These are phyloP conservation scores for Spicauda simplicius DNA, from an alignment of 2,888 invertebrate species.

Conservation along the genomic window DNA sequence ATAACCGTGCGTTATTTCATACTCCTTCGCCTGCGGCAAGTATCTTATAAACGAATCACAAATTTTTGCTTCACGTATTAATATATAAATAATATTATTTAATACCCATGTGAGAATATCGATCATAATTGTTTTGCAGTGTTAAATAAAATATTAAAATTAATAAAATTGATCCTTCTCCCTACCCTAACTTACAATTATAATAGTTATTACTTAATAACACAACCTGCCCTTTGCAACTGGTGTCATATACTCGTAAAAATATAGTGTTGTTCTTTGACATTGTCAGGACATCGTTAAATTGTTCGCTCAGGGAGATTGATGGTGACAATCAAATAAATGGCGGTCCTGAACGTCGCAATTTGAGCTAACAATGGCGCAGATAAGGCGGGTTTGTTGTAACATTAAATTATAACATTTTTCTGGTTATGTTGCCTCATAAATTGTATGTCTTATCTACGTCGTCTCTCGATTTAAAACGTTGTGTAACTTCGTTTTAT, in stretches of 20 bases:
- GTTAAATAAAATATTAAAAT: too few species aligned
- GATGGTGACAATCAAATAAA: constrained; percentile 46
- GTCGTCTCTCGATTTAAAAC: neutral
- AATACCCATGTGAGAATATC: too few species aligned
- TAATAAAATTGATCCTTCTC: too few species aligned
- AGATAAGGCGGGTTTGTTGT: constrained; percentile 19
- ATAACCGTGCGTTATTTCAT: too few species aligned
- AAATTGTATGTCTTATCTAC: neutral
- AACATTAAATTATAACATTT: constrained; percentile 17
- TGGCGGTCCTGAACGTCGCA: constrained; percentile 41
- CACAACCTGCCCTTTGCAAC: too few species aligned
- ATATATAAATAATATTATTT: too few species aligned
- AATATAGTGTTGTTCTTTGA: neutral
- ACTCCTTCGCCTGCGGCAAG: too few species aligned
- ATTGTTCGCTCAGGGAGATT: constrained; percentile 19
- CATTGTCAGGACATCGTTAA: constrained; percentile 8
- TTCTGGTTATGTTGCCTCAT: constrained; percentile 12
- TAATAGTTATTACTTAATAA: too few species aligned
- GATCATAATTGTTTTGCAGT: too few species aligned
- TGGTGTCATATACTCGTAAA: neutral
- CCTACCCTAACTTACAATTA: too few species aligned
- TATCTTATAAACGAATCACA: too few species aligned
- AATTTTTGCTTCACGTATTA: too few species aligned
- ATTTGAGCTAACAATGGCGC: constrained; percentile 40
- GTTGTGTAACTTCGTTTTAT: neutral